These are phyloP conservation scores for Solenopsis invicta DNA, from an alignment of 1,140 invertebrate genomes.

Conservation along the genomic window DNA sequence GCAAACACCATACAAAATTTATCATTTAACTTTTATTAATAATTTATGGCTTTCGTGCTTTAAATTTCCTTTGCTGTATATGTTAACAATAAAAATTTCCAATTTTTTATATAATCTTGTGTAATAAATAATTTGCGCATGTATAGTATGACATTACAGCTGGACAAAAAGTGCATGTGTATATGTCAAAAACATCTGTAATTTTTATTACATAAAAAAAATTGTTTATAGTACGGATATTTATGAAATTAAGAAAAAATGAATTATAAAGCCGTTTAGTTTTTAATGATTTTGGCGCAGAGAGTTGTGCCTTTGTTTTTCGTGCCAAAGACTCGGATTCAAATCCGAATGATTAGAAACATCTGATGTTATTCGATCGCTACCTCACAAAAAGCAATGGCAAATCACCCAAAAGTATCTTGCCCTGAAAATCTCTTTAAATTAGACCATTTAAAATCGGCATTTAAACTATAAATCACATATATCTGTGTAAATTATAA, in stretches of 20 bases:
- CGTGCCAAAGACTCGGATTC: too few relatives aligned
- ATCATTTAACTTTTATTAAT: conserved; percentile 44
- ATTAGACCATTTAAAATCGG: too few relatives aligned
- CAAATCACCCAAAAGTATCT: too few relatives aligned
- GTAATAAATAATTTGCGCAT: not conserved
- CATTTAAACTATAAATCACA: too few relatives aligned
- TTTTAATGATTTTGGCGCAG: too few relatives aligned
- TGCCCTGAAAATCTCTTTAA: too few relatives aligned
- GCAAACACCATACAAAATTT: conserved; percentile 26
- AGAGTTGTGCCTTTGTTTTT: too few relatives aligned
- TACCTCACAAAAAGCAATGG: too few relatives aligned
- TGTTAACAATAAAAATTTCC: not conserved
- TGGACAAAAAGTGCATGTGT: not conserved
- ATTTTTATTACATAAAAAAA: not conserved
- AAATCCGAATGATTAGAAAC: too few relatives aligned
- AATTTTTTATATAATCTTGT: not conserved
- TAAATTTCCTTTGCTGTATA: not conserved
- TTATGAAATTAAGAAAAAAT: not conserved
- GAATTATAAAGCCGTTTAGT: not conserved
- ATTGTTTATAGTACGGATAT: not conserved
- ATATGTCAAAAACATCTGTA: not conserved
- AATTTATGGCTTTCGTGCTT: not conserved
- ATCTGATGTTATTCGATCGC: too few relatives aligned
- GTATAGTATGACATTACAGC: not conserved
- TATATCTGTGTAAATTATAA: too few relatives aligned